phyloP scores from a whole-genome alignment of 2,888 invertebrate species.

The Cantharis nigra region DNA sequence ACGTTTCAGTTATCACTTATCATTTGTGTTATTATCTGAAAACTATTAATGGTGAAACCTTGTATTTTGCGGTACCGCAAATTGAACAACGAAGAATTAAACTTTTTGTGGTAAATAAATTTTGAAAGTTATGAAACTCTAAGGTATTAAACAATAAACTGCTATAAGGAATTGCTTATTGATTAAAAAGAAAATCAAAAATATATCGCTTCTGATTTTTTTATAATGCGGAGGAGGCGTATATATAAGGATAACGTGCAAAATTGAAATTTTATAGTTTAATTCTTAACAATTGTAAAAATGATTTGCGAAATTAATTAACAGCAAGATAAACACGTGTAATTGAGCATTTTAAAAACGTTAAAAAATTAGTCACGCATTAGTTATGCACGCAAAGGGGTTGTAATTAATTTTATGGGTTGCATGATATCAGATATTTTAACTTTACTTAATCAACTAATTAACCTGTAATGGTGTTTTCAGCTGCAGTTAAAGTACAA shows the following conservation, averaged over 20 bases:
- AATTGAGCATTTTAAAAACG: slow-evolving; percentile 6
- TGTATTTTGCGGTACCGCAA: background rate
- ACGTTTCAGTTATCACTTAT: background rate
- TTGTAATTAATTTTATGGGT: background rate
- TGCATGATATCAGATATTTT: slow-evolving; percentile 1
- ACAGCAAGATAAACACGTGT: background rate
- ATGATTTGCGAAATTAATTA: slow-evolving; percentile 6
- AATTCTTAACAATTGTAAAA: background rate
- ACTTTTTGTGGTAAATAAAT: background rate
- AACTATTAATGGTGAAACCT: background rate
- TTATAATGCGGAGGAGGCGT: too few relatives aligned
- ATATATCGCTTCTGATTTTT: too few relatives aligned
- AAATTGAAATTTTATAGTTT: background rate
- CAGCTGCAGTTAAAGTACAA: slow-evolving; percentile 20
- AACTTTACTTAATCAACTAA: background rate
- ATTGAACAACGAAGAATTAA: background rate
- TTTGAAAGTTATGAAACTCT: background rate
- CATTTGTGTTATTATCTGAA: background rate
- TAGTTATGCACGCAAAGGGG: slow-evolving; percentile 5
- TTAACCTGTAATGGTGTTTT: slow-evolving; percentile 17
- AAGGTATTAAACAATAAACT: background rate
- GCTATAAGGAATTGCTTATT: background rate
- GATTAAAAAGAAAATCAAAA: background rate
- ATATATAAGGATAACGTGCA: background rate
- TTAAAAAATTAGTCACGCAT: slow-evolving; percentile 8